phyloP scores from a whole-genome alignment of 2,888 invertebrate species.

The Clostera curtula region DNA sequence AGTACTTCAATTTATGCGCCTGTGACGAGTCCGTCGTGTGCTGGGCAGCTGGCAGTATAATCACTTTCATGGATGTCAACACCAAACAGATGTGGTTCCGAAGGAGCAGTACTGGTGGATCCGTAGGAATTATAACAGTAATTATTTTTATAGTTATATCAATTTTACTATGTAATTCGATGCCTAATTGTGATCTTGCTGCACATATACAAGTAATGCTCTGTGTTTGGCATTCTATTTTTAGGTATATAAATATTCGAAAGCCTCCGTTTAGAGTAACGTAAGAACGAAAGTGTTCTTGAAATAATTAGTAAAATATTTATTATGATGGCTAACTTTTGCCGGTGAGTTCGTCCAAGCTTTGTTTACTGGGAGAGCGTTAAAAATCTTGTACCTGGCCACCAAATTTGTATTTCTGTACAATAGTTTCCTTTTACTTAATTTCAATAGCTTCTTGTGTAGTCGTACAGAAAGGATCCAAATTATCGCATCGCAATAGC shows the following conservation, averaged over 20 bases:
- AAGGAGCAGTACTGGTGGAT: slow-evolving; percentile 84
- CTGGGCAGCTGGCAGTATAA: slow-evolving; percentile 87
- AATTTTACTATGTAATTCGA: not conserved
- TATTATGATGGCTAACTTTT: too few relatives aligned
- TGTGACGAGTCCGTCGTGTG: slow-evolving; percentile 83
- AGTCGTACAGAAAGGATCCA: slow-evolving; percentile 57
- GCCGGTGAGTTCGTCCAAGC: too few relatives aligned
- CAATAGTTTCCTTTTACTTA: too few relatives aligned
- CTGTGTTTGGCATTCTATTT: too few relatives aligned
- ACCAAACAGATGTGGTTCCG: slow-evolving; percentile 80
- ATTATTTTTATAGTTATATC: slow-evolving; percentile 9
- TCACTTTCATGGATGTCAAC: slow-evolving; percentile 84
- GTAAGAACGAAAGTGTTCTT: too few relatives aligned
- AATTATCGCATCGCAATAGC: slow-evolving; percentile 85
- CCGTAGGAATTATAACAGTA: slow-evolving; percentile 87
- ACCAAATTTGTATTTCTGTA: too few relatives aligned
- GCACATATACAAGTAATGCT: too few relatives aligned
- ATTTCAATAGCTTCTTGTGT: not conserved
- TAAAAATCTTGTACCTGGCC: not conserved
- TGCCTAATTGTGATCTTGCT: too few relatives aligned
- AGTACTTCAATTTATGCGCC: slow-evolving; percentile 85
- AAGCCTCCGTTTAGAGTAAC: too few relatives aligned
- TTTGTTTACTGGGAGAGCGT: too few relatives aligned
- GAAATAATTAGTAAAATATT: too few relatives aligned
- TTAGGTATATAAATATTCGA: too few relatives aligned